phyloP scores from a whole-genome alignment of 2,888 invertebrate species.

The Dermolepida albohirtum region DNA sequence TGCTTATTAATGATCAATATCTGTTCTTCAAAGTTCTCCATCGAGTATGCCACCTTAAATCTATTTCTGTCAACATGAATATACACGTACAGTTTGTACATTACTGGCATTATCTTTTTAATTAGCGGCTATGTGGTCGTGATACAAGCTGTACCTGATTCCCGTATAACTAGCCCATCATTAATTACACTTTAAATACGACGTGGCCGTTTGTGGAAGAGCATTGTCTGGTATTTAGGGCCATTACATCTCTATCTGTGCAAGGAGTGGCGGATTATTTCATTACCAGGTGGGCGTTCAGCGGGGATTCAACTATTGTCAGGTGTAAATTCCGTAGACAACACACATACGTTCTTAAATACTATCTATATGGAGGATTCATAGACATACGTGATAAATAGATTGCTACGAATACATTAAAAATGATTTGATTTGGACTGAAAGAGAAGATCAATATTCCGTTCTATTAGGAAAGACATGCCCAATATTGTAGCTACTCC shows the following conservation, averaged over 20 bases:
- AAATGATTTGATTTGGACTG: too few species aligned
- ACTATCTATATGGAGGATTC: conserved; percentile 16
- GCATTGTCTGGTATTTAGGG: conserved; percentile 58
- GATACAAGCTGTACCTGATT: conserved; percentile 24
- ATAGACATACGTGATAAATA: conserved; percentile 26
- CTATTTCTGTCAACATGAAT: too few species aligned
- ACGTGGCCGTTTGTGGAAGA: conserved; percentile 49
- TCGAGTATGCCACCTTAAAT: too few species aligned
- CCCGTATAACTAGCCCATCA: conserved; percentile 44
- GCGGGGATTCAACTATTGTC: conserved; percentile 62
- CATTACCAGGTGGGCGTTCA: conserved; percentile 62
- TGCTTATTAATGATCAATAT: too few species aligned
- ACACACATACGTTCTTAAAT: conserved; percentile 38
- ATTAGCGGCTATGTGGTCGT: conserved; percentile 38
- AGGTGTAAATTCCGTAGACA: conserved; percentile 62
- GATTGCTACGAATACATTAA: conserved; percentile 6
- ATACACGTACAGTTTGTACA: neutral
- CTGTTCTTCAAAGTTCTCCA: too few species aligned
- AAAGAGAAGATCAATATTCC: too few species aligned
- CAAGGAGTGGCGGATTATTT: conserved; percentile 65
- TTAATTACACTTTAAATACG: conserved; percentile 57
- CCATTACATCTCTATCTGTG: conserved; percentile 65
- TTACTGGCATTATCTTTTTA: conserved; percentile 40
- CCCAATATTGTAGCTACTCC: too few species aligned
- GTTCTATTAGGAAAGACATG: too few species aligned